Evolutionary conservation across 2,113 vertebrate species (phyloP).

Genomic region (Bombycilla garrulus): DNA sequence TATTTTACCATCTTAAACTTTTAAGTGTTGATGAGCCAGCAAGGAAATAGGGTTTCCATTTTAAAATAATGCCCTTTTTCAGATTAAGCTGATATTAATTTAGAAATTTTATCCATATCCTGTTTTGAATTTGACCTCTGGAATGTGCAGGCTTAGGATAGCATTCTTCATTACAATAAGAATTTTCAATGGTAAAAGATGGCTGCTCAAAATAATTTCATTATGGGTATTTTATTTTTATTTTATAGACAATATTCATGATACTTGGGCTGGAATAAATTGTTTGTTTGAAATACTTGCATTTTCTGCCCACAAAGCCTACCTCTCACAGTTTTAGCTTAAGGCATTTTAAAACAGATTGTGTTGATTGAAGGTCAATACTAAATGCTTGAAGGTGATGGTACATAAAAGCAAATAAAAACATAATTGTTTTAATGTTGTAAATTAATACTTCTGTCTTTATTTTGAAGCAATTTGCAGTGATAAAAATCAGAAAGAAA

Average conservation of each 20-base stretch:
- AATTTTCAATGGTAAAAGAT: not conserved
- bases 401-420: not conserved
- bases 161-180: not conserved
- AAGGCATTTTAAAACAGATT: not conserved
- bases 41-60: not conserved
- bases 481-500: not conserved
- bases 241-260: not conserved
- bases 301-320: not conserved
- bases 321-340: not conserved
- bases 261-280: not conserved
- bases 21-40: not conserved
- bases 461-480: not conserved
- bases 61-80: not conserved
- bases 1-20: constrained; percentile 22
- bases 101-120: not conserved
- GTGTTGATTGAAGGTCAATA: not conserved
- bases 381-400: not conserved
- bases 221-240: not conserved
- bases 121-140: not conserved
- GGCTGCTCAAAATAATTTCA: not conserved
- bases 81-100: not conserved
- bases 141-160: not conserved
- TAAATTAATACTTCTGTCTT: not conserved
- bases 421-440: not conserved
- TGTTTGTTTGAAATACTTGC: not conserved